Conservation (phyloP, 2,797 vertebrate species). For the Platalea minor region DNA sequence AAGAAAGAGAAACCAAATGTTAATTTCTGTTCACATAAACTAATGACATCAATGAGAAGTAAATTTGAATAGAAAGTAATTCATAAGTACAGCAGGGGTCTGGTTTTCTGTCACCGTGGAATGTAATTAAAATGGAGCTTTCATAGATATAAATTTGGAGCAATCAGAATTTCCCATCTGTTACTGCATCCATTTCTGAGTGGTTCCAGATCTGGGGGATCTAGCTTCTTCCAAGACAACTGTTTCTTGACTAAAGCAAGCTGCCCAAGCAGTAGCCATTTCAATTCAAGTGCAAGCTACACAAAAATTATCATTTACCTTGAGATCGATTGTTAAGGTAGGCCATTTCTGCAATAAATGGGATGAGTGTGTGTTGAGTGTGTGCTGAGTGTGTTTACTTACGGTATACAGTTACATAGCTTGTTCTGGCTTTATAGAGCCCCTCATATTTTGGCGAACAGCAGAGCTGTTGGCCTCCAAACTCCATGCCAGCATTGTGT, state of each 20-base stretch:
- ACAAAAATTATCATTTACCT: neutral
- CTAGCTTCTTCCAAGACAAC: neutral
- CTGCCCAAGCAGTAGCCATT: neutral
- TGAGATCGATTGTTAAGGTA: neutral
- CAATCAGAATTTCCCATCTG: slow-evolving; percentile 38
- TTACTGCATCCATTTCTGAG: slow-evolving; percentile 18
- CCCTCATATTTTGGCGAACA: neutral
- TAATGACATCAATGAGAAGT: slow-evolving; percentile 19
- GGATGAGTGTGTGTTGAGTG: neutral
- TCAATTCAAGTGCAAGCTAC: neutral
- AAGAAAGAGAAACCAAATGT: neutral
- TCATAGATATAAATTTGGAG: slow-evolving; percentile 24
- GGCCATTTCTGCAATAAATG: neutral
- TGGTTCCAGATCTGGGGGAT: neutral
- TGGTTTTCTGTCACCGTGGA: slow-evolving; percentile 31
- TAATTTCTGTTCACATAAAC: slow-evolving; percentile 37
- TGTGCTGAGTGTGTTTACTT: neutral
- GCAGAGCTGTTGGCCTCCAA: neutral
- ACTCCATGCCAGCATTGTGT: neutral
- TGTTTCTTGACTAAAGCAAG: neutral
- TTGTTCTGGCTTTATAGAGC: neutral
- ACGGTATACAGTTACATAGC: neutral
- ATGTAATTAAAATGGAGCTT: slow-evolving; percentile 53
- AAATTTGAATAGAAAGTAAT: slow-evolving; percentile 49
- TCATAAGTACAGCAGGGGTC: slow-evolving; percentile 49